phyloP scores from a whole-genome alignment of 2,888 invertebrate species.

The Oithona nana region DNA sequence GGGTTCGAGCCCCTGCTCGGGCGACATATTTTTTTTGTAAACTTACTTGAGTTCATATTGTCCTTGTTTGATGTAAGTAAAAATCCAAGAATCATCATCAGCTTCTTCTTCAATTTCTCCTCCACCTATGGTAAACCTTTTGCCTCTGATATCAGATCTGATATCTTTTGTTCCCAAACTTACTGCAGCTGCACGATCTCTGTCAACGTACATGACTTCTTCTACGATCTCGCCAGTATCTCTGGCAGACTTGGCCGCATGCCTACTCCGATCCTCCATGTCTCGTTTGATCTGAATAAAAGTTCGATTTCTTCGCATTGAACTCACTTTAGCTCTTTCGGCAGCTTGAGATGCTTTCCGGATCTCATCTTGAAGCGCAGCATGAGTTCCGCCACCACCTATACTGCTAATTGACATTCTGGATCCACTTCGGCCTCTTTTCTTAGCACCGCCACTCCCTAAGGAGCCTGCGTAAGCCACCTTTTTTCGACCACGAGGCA shows the following conservation, averaged over 20 bases:
- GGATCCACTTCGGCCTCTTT: too few relatives aligned
- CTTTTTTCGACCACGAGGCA: too few relatives aligned
- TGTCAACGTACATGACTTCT: constrained; percentile 6
- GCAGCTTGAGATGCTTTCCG: not conserved
- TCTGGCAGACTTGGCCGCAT: too few relatives aligned
- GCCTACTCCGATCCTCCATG: not conserved
- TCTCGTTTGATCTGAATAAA: not conserved
- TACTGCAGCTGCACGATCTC: constrained; percentile 6
- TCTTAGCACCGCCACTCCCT: too few relatives aligned
- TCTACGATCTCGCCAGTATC: not conserved
- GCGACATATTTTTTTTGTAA: not conserved
- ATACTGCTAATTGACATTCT: too few relatives aligned
- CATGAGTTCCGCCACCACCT: too few relatives aligned
- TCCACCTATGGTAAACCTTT: too few relatives aligned
- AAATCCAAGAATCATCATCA: not conserved
- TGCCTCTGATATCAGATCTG: not conserved
- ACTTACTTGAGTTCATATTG: constrained; percentile 7
- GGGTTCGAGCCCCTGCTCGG: too few relatives aligned
- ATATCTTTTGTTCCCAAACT: constrained; percentile 7
- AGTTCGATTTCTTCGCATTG: not conserved
- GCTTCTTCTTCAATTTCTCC: not conserved
- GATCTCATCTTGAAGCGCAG: not conserved
- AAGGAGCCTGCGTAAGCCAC: too few relatives aligned
- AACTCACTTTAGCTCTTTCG: not conserved
- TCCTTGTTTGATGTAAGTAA: constrained; percentile 1